Evolutionary conservation across 2,888 invertebrate species (phyloP).

Genomic region (Lobophora halterata): DNA sequence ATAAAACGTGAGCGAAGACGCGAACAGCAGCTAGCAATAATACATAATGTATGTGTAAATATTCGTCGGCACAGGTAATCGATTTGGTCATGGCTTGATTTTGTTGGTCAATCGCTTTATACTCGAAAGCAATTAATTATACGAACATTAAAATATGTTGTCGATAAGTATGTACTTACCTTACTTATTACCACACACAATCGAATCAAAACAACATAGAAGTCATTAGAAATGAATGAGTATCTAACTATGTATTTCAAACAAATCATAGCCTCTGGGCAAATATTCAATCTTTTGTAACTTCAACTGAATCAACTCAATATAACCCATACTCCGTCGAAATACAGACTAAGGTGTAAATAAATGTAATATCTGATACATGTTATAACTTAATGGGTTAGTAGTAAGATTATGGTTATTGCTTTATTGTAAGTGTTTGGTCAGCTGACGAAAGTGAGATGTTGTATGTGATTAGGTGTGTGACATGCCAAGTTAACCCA

Average conservation of each 20-base stretch:
- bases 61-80: too few species aligned
- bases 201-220: conserved; percentile 20
- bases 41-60: too few species aligned
- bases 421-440: conserved; percentile 26
- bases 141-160: conserved; percentile 25
- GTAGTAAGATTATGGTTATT: conserved; percentile 18
- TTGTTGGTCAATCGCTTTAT: too few species aligned
- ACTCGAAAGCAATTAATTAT: too few species aligned
- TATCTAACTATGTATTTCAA: too few species aligned
- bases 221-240: conserved; percentile 12
- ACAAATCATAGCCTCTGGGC: conserved; percentile 23
- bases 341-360: conserved; percentile 7
- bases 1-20: too few species aligned
- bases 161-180: too few species aligned
- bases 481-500: conserved; percentile 1
- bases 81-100: too few species aligned
- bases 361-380: conserved; percentile 6
- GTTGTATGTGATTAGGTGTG: neutral
- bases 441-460: conserved; percentile 26
- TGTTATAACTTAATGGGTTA: conserved; percentile 22
- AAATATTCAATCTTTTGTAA: conserved; percentile 21
- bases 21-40: too few species aligned
- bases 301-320: conserved; percentile 6
- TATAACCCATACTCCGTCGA: too few species aligned
- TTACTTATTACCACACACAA: conserved; percentile 31